Evolutionary conservation across 2,888 invertebrate species (phyloP).

Genomic region (Phaedon cochleariae): DNA sequence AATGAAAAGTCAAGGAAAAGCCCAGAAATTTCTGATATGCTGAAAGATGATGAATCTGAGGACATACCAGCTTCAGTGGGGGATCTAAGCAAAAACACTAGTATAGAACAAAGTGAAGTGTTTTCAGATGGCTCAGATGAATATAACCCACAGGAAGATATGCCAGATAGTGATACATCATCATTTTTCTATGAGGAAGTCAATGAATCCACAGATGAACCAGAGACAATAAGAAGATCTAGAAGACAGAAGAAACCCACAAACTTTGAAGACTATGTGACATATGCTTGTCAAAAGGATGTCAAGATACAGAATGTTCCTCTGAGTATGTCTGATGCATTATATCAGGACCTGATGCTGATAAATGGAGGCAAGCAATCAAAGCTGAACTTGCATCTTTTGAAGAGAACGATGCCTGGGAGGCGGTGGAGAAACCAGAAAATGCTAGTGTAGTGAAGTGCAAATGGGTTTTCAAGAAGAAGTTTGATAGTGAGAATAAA

Average conservation of each 20-base stretch:
- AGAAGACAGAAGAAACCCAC: not conserved
- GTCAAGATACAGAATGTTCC: slow-evolving; percentile 13
- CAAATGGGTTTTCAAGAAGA: slow-evolving; percentile 21
- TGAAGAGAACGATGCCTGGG: slow-evolving; percentile 18
- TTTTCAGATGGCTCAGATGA: not conserved
- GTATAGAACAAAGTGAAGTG: not conserved
- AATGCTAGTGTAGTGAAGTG: slow-evolving; percentile 14
- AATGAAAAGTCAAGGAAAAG: not conserved
- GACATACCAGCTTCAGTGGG: not conserved
- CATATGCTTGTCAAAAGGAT: slow-evolving; percentile 4
- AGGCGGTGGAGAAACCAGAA: slow-evolving; percentile 7
- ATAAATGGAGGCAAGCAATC: slow-evolving; percentile 7
- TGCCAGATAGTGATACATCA: not conserved
- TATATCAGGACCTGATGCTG: not conserved
- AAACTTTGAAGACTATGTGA: slow-evolving; percentile 3
- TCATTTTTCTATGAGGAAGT: not conserved
- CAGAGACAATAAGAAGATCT: not conserved
- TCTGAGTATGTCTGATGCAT: not conserved
- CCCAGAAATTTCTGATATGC: not conserved
- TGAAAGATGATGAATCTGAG: not conserved
- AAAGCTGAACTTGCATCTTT: slow-evolving; percentile 6
- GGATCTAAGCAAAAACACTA: not conserved
- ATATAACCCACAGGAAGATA: not conserved
- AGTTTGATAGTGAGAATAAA: slow-evolving; percentile 8
- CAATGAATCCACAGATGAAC: not conserved